These are phyloP conservation scores for Pelobates fuscus DNA, from an alignment of 2,113 vertebrate genomes.

Conservation along the genomic window DNA sequence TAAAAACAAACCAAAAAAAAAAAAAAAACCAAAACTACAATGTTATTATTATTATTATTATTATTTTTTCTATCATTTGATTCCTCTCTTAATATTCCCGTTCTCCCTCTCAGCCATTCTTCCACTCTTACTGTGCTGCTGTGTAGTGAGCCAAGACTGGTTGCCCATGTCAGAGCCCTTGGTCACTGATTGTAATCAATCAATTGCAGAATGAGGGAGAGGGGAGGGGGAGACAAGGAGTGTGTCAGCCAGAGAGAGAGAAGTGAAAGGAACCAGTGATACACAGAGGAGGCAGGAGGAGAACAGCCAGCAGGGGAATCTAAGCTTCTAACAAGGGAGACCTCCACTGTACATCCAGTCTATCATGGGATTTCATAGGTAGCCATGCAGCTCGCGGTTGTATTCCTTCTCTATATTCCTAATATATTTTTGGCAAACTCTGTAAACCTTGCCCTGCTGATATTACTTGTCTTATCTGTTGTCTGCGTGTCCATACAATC, in stretches of 20 bases:
- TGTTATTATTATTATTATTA: too few relatives aligned
- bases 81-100: too few relatives aligned
- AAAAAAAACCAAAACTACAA: too few relatives aligned
- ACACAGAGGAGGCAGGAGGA: constrained; percentile 51
- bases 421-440: too few relatives aligned
- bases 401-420: background rate
- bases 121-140: too few relatives aligned
- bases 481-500: background rate
- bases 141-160: constrained; percentile 63
- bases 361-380: constrained; percentile 41
- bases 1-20: too few relatives aligned
- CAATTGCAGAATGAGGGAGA: constrained; percentile 55
- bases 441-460: too few relatives aligned
- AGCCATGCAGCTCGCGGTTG: background rate
- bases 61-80: too few relatives aligned
- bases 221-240: constrained; percentile 56
- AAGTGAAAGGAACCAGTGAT: constrained; percentile 37
- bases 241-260: constrained; percentile 35
- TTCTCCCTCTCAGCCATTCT: too few relatives aligned
- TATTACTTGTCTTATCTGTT: background rate
- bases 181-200: constrained; percentile 68
- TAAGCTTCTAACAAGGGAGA: constrained; percentile 36
- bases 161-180: constrained; percentile 68
- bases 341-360: constrained; percentile 29
- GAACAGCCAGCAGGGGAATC: constrained; percentile 41